phyloP scores from a whole-genome alignment of 1,140 invertebrate genomes.

The Nomia melanderi region DNA sequence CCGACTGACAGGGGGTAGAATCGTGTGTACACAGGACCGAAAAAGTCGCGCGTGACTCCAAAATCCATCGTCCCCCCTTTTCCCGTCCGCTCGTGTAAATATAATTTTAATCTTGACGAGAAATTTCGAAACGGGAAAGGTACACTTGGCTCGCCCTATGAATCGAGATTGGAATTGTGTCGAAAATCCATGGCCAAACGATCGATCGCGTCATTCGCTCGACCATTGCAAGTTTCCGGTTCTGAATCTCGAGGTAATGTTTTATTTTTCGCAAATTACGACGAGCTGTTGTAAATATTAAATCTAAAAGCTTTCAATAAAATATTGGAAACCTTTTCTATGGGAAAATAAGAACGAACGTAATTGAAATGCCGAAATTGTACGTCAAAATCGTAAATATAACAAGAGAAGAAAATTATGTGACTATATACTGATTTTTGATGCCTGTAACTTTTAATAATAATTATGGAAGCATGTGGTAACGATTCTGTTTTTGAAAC shows the following conservation, averaged over 20 bases:
- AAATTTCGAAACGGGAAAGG: conserved; percentile 14
- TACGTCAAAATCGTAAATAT: too few relatives aligned
- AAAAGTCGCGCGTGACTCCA: conserved; percentile 34
- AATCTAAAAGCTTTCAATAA: neutral
- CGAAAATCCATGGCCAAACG: too few relatives aligned
- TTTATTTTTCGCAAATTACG: neutral
- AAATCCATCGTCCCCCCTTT: conserved; percentile 22
- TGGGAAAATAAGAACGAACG: too few relatives aligned
- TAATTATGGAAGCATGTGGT: too few relatives aligned
- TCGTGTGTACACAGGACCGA: conserved; percentile 38
- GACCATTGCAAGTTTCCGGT: neutral
- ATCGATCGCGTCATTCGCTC: conserved; percentile 17
- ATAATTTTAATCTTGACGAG: conserved; percentile 44
- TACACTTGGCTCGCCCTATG: neutral
- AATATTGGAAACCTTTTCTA: too few relatives aligned
- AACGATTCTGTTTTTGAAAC: too few relatives aligned
- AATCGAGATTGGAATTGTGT: conserved; percentile 22
- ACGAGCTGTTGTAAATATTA: neutral
- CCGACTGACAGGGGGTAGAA: neutral
- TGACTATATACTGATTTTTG: too few relatives aligned
- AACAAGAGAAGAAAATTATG: too few relatives aligned
- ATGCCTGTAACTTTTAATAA: too few relatives aligned
- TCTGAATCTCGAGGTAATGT: neutral
- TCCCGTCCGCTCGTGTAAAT: conserved; percentile 24
- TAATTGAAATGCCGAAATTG: too few relatives aligned